phyloP scores from a whole-genome alignment of 1,140 invertebrate genomes.

The Scylla paramamosain region DNA sequence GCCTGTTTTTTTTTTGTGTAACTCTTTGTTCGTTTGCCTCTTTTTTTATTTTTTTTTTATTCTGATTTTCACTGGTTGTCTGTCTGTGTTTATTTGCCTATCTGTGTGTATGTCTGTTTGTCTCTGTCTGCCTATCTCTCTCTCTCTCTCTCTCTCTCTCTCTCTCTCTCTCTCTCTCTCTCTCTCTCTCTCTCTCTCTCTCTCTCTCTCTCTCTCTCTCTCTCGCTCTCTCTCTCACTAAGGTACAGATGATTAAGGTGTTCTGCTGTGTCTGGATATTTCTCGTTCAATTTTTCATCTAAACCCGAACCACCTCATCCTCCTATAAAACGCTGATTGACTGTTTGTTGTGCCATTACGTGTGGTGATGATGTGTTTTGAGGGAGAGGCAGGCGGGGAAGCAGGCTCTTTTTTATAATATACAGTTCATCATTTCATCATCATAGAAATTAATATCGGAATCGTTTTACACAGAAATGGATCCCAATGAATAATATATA shows the following conservation, averaged over 20 bases:
- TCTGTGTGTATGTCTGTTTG: not conserved
- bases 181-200: constrained; percentile 20
- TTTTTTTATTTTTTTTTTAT: not conserved
- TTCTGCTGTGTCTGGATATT: not conserved
- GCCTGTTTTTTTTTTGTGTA: not conserved
- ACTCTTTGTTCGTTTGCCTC: not conserved
- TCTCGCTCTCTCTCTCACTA: too few relatives aligned
- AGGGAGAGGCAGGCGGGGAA: not conserved
- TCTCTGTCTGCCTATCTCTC: not conserved
- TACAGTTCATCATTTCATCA: not conserved
- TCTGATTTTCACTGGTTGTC: not conserved
- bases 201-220: constrained; percentile 20
- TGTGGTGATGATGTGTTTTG: not conserved
- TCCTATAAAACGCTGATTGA: not conserved
- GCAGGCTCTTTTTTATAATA: not conserved
- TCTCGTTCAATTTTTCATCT: not conserved
- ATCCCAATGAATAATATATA: not conserved
- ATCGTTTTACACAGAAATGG: not conserved
- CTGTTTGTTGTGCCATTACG: not conserved
- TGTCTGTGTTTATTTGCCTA: too few relatives aligned
- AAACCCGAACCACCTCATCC: not conserved
- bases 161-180: constrained; percentile 20
- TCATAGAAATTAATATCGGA: not conserved
- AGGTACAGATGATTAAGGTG: not conserved
- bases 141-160: constrained; percentile 20